Evolutionary conservation across 1,140 invertebrate genomes (phyloP).

Genomic region (Brachionus manjavacas): DNA sequence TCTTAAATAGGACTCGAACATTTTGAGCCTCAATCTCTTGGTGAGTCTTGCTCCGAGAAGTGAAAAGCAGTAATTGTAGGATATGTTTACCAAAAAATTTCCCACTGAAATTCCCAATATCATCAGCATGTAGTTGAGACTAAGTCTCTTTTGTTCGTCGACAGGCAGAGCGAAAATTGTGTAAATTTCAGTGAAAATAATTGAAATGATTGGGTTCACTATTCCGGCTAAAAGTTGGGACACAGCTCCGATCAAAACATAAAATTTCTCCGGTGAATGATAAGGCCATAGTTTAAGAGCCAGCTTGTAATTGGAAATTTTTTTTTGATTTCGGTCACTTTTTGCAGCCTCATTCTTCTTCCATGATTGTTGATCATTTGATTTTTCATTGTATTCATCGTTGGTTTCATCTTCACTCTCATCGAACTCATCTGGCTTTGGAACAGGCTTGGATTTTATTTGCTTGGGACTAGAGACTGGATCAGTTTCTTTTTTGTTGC

Average conservation of each 20-base stretch:
- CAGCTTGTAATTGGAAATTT: not conserved
- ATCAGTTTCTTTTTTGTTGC: not conserved
- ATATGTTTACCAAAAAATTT: constrained; percentile 9
- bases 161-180: constrained; percentile 1
- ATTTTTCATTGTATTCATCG: no score
- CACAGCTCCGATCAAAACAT: not conserved
- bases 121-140: constrained; percentile 9
- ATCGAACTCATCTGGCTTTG: not conserved
- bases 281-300: constrained; percentile 16
- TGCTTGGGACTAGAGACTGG: not conserved
- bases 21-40: constrained; percentile 67
- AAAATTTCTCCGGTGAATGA: constrained; percentile 7
- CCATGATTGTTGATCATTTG: not conserved
- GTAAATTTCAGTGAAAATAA: constrained; percentile 39
- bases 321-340: not conserved
- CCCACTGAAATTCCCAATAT: not conserved
- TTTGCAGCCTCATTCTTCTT: not conserved
- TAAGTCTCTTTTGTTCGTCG: not conserved
- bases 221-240: not conserved
- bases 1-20: constrained; percentile 67
- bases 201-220: not conserved
- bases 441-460: not conserved
- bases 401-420: not conserved
- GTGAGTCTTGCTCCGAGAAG: constrained; percentile 62
- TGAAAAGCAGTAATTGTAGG: constrained; percentile 32